These are phyloP conservation scores for Lemur catta DNA, from an alignment of 2,797 vertebrate genomes.

Conservation along the genomic window DNA sequence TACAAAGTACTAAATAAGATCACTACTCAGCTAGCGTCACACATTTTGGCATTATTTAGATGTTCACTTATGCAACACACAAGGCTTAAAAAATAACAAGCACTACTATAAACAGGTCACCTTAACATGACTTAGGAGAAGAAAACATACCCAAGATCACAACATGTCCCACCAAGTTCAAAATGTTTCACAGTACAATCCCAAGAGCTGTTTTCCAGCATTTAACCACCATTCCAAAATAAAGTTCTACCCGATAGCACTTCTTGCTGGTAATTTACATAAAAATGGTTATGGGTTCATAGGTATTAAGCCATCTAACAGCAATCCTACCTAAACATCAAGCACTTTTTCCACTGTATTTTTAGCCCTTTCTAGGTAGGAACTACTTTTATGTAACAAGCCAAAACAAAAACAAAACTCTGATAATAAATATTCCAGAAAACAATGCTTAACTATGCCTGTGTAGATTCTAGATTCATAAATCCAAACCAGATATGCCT, in stretches of 20 bases:
- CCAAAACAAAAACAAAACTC: conserved; percentile 28
- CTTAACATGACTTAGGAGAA: conserved; percentile 54
- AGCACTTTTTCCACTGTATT: not conserved
- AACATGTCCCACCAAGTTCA: conserved; percentile 73
- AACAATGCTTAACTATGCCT: not conserved
- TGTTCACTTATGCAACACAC: conserved; percentile 49
- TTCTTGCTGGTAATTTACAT: conserved; percentile 52
- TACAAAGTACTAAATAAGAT: conserved; percentile 39
- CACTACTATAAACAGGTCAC: conserved; percentile 58
- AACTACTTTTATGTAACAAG: not conserved
- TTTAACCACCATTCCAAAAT: conserved; percentile 53
- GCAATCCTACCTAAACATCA: conserved; percentile 21
- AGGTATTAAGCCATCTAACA: not conserved
- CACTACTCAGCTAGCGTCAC: not conserved
- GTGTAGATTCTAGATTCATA: not conserved
- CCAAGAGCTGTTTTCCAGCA: conserved; percentile 74
- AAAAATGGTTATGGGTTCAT: not conserved
- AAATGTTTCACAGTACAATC: conserved; percentile 75
- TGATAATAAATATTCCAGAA: conserved; percentile 4
- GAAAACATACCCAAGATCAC: conserved; percentile 53
- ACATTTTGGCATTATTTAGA: conserved; percentile 12
- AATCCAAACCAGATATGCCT: not conserved
- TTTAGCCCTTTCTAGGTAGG: conserved; percentile 28
- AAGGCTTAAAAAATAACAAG: conserved; percentile 61
- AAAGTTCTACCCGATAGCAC: conserved; percentile 73